Evolutionary conservation across 2,797 vertebrate species (phyloP), one percentile per base, ranked within the genome.

Genomic region (Phoebastria nigripes): DNA sequence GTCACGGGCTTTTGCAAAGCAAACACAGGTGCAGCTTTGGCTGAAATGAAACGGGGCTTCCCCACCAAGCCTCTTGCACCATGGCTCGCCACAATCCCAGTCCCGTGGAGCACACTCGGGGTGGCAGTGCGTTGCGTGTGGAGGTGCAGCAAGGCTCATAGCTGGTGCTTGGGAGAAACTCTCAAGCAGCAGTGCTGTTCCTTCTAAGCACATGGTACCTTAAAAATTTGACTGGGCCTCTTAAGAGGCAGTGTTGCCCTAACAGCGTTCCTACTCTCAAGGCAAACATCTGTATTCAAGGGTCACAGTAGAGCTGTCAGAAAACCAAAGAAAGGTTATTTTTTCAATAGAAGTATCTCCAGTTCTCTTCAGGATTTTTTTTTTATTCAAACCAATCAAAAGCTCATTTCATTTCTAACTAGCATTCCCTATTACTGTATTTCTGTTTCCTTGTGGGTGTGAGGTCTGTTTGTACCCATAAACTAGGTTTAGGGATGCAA

Each of bases 121-220:
- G 8, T 41, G 41, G 12, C 33, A 51, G 19, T 10, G 25, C 17
- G 5, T 37, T 14, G 52, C 1, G 0, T 5, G 29, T 13, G 14
- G 12, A 55, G 37, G 26, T 2, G 4, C 26, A 55, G 46, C 39
- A 61, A 61, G 65, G 12, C 33, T 88, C 41, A 9, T 15, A 26
- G 10, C 9, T 35, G 26, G 16, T 28, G 24, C 31, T 24, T 46
- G 66, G 62, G 26, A 70, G 33, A 69, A 92, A 55, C 25, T 62
- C 58, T 11, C 5, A 46, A 66, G 51, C 31, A 89, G 10, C 28
- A 70, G 4, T 6, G 10, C 11, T 58, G 12, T 5, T 82, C 24
- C 39, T 71, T 49, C 29, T 35, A 12, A 81, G 20, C 6, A 54
- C 56, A 44, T 2, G 12, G 14, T 13, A 26, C 29, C 49, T 59